Conservation (phyloP, 2,888 invertebrate genomes). For the Synanthedon vespiformis region DNA sequence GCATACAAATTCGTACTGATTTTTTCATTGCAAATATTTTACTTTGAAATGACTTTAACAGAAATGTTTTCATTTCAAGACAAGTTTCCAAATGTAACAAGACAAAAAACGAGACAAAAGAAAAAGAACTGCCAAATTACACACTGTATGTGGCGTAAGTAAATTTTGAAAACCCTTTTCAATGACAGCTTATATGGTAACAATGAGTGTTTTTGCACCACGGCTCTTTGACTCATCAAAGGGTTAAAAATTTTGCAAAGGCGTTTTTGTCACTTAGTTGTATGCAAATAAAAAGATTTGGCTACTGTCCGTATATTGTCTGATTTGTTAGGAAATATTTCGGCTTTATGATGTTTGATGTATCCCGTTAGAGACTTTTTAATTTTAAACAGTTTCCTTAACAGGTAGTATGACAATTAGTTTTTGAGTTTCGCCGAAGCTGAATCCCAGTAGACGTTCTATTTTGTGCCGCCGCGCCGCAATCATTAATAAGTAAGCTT, state of each 20-base stretch:
- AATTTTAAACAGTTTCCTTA: slow-evolving; percentile 15
- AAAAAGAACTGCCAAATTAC: slow-evolving; percentile 16
- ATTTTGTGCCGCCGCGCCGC: no score
- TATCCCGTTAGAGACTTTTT: slow-evolving; percentile 29
- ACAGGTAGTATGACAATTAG: no score
- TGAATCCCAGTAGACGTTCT: no score
- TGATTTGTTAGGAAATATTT: slow-evolving; percentile 33
- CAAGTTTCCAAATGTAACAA: neutral
- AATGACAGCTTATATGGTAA: slow-evolving; percentile 4
- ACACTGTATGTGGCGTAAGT: neutral
- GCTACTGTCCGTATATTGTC: slow-evolving; percentile 49
- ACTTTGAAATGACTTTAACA: neutral
- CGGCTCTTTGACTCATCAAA: slow-evolving; percentile 30
- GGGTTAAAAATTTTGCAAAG: slow-evolving; percentile 48
- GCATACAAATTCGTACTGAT: no score
- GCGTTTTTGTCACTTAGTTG: slow-evolving; percentile 44
- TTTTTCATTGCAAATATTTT: neutral
- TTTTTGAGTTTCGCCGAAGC: no score
- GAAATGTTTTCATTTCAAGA: neutral
- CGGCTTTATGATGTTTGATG: slow-evolving; percentile 20
- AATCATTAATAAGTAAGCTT: no score
- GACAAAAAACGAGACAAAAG: neutral
- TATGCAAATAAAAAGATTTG: slow-evolving; percentile 67
- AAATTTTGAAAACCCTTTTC: neutral
- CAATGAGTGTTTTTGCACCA: slow-evolving; percentile 32